phyloP scores from a whole-genome alignment of 2,797 vertebrate genomes.

The Crax fasciolata region DNA sequence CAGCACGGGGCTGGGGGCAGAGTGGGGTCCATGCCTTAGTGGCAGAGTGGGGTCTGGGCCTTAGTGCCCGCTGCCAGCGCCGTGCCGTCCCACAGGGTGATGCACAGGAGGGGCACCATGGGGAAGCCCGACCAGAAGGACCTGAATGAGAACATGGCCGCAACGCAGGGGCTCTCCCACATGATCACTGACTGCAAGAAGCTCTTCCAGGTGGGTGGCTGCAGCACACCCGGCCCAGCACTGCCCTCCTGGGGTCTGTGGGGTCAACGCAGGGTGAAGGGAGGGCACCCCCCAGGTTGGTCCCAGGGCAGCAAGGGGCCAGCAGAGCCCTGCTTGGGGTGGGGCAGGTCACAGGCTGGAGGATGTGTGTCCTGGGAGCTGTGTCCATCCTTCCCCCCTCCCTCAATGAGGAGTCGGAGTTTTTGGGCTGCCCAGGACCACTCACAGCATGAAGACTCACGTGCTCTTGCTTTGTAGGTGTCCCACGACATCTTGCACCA shows the following conservation, averaged over 20 bases:
- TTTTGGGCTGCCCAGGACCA: not conserved
- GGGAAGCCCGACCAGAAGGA: constrained; percentile 88
- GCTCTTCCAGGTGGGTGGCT: constrained; percentile 87
- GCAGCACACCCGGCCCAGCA: rapidly evolving
- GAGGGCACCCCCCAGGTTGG: not conserved
- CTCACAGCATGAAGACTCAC: not conserved
- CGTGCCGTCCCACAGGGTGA: constrained; percentile 73
- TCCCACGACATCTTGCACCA: constrained; percentile 89
- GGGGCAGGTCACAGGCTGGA: not conserved
- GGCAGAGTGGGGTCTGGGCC: not conserved
- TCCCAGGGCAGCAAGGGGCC: not conserved
- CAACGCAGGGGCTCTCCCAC: constrained; percentile 87
- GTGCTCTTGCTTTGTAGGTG: constrained; percentile 76
- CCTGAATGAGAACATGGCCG: constrained; percentile 89
- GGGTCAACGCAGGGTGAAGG: rapidly evolving
- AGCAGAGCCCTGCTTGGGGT: rapidly evolving
- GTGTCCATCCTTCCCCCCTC: not conserved
- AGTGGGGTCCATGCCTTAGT: rapidly evolving
- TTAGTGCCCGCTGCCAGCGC: rapidly evolving
- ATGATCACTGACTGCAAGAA: constrained; percentile 92
- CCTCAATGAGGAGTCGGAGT: rapidly evolving
- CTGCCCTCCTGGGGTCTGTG: rapidly evolving
- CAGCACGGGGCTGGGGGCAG: rapidly evolving
- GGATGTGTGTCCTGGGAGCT: rapidly evolving
- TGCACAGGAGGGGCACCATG: constrained; percentile 80